Conservation (phyloP, 92 coral and sea anemone genomes). For the Umimayanthus chanpuru region DNA sequence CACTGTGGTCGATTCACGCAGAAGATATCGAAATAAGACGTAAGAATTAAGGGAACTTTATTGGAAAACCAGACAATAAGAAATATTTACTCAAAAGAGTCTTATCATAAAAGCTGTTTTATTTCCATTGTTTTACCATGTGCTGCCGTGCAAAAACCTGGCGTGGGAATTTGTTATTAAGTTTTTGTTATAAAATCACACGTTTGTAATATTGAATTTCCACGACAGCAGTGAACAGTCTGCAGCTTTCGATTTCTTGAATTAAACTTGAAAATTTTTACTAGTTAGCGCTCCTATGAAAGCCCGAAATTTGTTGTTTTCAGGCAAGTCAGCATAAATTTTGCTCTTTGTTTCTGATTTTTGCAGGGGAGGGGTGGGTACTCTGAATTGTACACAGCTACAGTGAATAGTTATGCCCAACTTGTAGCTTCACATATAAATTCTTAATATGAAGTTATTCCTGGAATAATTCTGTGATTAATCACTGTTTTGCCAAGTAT, state of each 20-base stretch:
- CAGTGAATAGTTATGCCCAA: not conserved
- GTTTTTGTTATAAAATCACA: slow-evolving; percentile 28
- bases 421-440: too few species aligned
- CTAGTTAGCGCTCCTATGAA: not conserved
- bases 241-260: not conserved
- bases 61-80: slow-evolving; percentile 38
- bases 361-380: slow-evolving; percentile 1
- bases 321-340: not conserved
- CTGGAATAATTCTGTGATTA: too few species aligned
- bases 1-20: not conserved
- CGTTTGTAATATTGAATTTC: slow-evolving; percentile 17
- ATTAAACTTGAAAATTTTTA: not conserved
- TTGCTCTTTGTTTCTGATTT: not conserved
- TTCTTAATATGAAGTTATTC: too few species aligned
- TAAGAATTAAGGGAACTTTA: not conserved
- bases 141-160: slow-evolving; percentile 27
- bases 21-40: not conserved
- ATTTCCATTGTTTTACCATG: slow-evolving; percentile 31
- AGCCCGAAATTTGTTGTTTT: not conserved
- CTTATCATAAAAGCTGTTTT: slow-evolving; percentile 35
- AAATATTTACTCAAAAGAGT: slow-evolving; percentile 37
- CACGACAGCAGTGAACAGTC: not conserved
- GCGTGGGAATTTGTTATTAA: slow-evolving; percentile 40
- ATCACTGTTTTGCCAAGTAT: too few species aligned
- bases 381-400: not conserved